Evolutionary conservation across 1,140 invertebrate species (phyloP), one percentile per base, ranked within the genome.

Genomic region (Lutraria rhynchaena): DNA sequence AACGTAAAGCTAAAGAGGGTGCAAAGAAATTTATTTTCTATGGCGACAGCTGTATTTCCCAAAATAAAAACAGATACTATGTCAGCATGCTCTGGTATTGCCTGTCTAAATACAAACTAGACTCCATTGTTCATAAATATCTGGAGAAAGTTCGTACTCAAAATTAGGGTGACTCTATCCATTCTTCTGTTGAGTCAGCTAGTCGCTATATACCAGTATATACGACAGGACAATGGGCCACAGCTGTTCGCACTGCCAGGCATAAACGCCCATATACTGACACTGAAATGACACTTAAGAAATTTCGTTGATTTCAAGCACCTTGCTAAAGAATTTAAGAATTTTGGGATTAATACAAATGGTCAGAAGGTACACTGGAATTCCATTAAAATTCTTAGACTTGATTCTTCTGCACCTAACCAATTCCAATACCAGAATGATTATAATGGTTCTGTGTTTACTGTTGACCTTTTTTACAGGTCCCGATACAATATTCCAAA

Each of bases 101-200:
- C 5, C 13, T 70, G 15, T 22, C 27, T 46, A 70, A 29, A 11
- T 51, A 51, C 3, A n/a, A 53, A 3, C 22, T 1, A 9, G 29
- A 22, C 15, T 5, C 31, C n/a, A 53, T 31, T 27, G 9, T 27
- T 7, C 22, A 58, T 29, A 58, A 58, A 58, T 58, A 58, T 11
- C 15, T 58, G 3, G 27, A 27, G 13, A 58, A 58, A 27, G 55
- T 22, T 27, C n/a, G 29, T 24, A 58, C 55, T 4, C n/a, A 29
- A 29, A 70, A 70, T 53, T 44, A 70, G 67, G 29, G 11, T 33
- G 49, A 71, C n/a, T 33, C 24, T 35, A 37, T 71, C 11, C 49
- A 71, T 71, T 7, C 69, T 33, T 44, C 49, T 35, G 22, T 71
- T 44, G 49, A 71, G 55, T 33, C 27, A 55, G 69, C 51, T 27